phyloP scores from a whole-genome alignment of 2,113 vertebrate genomes.

The Campylomormyrus tamandua region DNA sequence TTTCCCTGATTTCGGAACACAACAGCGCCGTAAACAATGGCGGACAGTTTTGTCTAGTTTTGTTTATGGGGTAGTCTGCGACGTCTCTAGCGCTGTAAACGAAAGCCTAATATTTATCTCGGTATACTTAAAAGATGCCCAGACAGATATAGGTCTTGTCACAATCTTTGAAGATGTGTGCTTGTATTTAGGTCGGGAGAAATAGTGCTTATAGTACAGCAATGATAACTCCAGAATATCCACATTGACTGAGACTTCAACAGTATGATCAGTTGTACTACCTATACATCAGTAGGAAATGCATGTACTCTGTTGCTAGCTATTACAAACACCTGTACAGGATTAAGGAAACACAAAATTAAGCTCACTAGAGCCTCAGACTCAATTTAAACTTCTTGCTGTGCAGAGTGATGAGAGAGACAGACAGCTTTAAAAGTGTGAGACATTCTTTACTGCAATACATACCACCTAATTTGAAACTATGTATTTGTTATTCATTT shows the following conservation, averaged over 20 bases:
- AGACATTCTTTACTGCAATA: background rate
- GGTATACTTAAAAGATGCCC: background rate
- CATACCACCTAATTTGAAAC: background rate
- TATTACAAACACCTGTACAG: background rate
- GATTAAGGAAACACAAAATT: background rate
- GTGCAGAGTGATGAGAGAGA: background rate
- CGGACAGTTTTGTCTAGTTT: background rate
- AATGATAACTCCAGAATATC: background rate
- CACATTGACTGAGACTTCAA: background rate
- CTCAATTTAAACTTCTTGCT: background rate
- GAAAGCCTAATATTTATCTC: slow-evolving; percentile 13
- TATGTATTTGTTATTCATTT: background rate
- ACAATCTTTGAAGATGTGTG: background rate
- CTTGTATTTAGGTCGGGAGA: background rate
- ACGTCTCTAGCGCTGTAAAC: background rate
- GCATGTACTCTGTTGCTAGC: background rate
- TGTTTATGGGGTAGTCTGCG: background rate
- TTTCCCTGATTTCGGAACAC: background rate
- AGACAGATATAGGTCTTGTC: background rate
- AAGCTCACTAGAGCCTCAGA: background rate
- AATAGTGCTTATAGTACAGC: slow-evolving; percentile 30
- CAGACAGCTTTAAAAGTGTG: background rate
- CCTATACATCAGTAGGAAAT: background rate
- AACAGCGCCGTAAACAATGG: background rate
- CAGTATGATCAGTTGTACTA: background rate